A percentile compares a stretch with the other conserved stretches of the same genome.
Conservation (phyloP, 2,888 invertebrate species). For the Eilema caniola region DNA sequence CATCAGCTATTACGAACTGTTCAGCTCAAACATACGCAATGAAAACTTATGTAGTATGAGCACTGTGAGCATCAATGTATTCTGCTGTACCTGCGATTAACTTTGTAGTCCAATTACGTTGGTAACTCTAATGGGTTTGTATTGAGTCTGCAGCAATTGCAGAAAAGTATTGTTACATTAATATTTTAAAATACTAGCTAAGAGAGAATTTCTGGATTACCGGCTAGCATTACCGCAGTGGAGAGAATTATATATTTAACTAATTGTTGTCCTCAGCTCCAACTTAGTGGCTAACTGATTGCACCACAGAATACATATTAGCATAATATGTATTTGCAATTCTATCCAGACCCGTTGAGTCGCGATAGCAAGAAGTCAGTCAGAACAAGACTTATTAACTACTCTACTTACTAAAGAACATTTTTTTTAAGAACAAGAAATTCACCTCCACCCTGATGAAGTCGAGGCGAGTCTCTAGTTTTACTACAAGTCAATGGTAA, state of each 20-base stretch:
- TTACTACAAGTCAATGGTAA: too few relatives aligned
- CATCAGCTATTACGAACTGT: conserved; percentile 21
- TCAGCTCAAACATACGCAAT: conserved; percentile 35
- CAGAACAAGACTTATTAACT: too few relatives aligned
- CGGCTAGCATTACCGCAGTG: background rate
- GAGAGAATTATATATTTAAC: background rate
- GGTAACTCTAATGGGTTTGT: conserved; percentile 41
- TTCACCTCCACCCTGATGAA: too few relatives aligned
- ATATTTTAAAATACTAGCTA: background rate
- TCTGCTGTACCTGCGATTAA: conserved; percentile 20
- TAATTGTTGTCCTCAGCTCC: background rate
- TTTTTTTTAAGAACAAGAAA: too few relatives aligned
- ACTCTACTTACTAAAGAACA: too few relatives aligned
- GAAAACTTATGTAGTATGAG: conserved; percentile 40
- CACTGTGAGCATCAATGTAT: conserved; percentile 26
- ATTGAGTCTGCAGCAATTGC: conserved; percentile 26
- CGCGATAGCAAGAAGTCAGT: background rate
- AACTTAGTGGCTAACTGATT: background rate
- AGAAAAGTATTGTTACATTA: conserved; percentile 11
- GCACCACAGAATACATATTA: background rate
- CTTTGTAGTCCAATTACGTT: conserved; percentile 41
- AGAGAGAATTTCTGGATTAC: background rate
- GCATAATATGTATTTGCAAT: too few relatives aligned
- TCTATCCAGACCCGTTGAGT: background rate
- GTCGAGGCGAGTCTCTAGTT: too few relatives aligned